Evolutionary conservation across 64 coral and sea anemone species (phyloP), one percentile per base, ranked within the genome.

Genomic region (Platygyra sinensis): DNA sequence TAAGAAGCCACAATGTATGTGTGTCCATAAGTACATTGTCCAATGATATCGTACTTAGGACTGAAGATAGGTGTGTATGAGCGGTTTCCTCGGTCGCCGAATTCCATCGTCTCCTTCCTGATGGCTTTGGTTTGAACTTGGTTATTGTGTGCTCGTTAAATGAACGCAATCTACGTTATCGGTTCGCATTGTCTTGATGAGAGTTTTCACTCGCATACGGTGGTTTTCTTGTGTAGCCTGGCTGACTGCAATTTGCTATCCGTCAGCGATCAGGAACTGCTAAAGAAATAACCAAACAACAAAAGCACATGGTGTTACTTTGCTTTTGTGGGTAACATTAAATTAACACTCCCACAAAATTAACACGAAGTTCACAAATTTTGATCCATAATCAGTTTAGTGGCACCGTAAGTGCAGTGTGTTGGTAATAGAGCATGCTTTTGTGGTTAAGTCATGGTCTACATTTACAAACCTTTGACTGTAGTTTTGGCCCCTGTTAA

Each of bases 1-100:
- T 95, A 2, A 91, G 19, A 8, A 72, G 60, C n/a, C 10, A 95
- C 87, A 13, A 95, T 95, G 13, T n/a, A 91, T 46, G 8, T 91
- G n/a, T 8, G 83, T 77, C n/a, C 62, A 95, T 54, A 18, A 91
- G 59, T 20, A 95, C 73, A n/a, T n/a, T n/a, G n/a, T 22, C 82
- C 89, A 46, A 88, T 19, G 12, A 75, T 62, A 54, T 95, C 90
- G 15, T 72, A 19, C 22, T 86, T 36, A 1, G 90, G 16, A n/a
- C 57, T 76, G 24, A 91, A 91, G 20, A 20, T 14, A 74, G 50
- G 55, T 24, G 13, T 60, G 29, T 73, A 17, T n/a, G 33, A 3
- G 33, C 4, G 6, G 2, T 0, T 84, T 39, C n/a, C 30, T 93
- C 86, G n/a, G 57, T 93, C 79, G 17, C 82, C 55, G 17, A 22